Base-by-base conservation (phyloP, 2,888 invertebrate species). In the Sphecodes monilicornis region DNA sequence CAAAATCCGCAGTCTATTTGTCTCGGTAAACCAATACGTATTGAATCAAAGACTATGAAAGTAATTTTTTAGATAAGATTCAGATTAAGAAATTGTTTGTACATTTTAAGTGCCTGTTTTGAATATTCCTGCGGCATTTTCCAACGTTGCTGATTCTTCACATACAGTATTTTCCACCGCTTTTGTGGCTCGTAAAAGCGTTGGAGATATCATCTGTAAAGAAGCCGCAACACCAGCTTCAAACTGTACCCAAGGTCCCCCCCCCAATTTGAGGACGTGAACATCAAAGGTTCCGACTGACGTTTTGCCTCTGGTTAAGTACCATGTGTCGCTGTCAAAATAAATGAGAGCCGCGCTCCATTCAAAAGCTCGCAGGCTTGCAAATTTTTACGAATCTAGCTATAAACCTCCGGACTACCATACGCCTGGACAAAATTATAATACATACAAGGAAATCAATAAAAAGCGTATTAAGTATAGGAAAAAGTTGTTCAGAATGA, bases 161-260 rank as follows among this genome's bases (percentile, higher is more conserved):
- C 11, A 3, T 57, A 11, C 54, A 11, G 54, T 2, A 26, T 57
- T 26, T 29, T 60, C 57, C 6, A 26, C 16, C 57, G 13, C 57
- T 29, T 60, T 60, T 60, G 66, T 66, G 29, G 29, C 66, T 66
- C 22, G 32, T 36, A 66, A 22, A 60, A 60, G 57, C 57, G 57
- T 16, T 26, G 57, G 57, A 60, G 26, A 60, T 69, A 36, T 36
- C 22, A 39, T 69, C 39, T 16, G 69, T 8, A 36, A 69, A 39
- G 69, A 36, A 39, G n/a, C 36, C 26, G 57, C 57, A 60, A 60
- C 57, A 60, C 26, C 57, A 60, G 57, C 57, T 60, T 29, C 29
- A 60, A 60, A 60, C 26, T 60, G 57, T 60, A 26, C 26, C 57
- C 57, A 60, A 60, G 57, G 29, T 29, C 57, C 26, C 57, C 11